A percentile compares a stretch with the other conserved stretches of the same genome.
Evolutionary conservation across 2,888 invertebrate species (phyloP).

Genomic region (Oeneis ivallda): DNA sequence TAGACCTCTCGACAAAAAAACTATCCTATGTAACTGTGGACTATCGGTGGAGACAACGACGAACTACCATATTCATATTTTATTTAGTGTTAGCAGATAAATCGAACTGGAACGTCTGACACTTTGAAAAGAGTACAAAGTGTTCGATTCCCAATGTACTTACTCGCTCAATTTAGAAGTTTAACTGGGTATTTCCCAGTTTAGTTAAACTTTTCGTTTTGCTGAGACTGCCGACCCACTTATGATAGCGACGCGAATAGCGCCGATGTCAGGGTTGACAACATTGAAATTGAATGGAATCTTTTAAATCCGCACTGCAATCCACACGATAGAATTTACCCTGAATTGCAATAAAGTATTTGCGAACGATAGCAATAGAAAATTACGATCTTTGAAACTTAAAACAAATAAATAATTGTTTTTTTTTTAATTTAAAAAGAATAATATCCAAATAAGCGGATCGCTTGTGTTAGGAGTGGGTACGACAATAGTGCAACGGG

Average conservation of each 20-base stretch:
- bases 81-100: background rate
- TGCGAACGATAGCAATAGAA: slow-evolving; percentile 4
- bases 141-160: slow-evolving; percentile 22
- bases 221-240: slow-evolving; percentile 52
- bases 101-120: slow-evolving; percentile 1
- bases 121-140: slow-evolving; percentile 17
- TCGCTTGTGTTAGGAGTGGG: too few relatives aligned
- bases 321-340: slow-evolving; percentile 40
- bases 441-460: too few relatives aligned
- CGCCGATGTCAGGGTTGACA: slow-evolving; percentile 49
- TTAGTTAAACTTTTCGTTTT: slow-evolving; percentile 42
- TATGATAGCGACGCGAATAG: slow-evolving; percentile 51
- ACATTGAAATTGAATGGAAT: slow-evolving; percentile 59
- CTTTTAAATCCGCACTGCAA: slow-evolving; percentile 52
- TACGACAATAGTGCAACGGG: too few relatives aligned
- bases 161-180: slow-evolving; percentile 27
- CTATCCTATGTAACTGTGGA: background rate
- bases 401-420: too few relatives aligned
- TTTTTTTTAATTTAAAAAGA: too few relatives aligned
- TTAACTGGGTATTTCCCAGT: slow-evolving; percentile 37
- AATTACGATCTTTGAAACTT: background rate
- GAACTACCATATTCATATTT: background rate
- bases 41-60: background rate
- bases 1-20: background rate
- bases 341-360: slow-evolving; percentile 30